phyloP scores from a whole-genome alignment of 2,797 vertebrate genomes.

The Danio choprae region DNA sequence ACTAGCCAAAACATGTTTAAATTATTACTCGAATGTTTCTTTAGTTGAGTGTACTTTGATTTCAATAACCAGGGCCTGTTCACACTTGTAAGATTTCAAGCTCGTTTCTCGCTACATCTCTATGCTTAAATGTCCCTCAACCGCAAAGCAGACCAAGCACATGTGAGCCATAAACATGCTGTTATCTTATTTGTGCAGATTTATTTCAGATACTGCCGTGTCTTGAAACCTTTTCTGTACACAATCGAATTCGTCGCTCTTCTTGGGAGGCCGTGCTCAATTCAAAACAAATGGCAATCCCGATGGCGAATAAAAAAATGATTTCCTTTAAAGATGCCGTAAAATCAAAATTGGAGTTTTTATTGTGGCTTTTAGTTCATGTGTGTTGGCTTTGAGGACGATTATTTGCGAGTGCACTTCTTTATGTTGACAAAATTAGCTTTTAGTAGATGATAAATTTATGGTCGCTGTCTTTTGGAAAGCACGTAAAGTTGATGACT shows the following conservation, averaged over 20 bases:
- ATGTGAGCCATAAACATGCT: neutral
- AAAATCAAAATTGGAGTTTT: conserved; percentile 4
- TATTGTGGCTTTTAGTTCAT: conserved; percentile 1
- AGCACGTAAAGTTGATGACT: neutral
- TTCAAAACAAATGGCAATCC: conserved; percentile 14
- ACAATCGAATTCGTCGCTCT: neutral
- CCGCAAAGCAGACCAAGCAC: neutral
- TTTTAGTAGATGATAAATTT: neutral
- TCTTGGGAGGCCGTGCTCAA: neutral
- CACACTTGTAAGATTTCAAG: neutral
- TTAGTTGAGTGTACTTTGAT: conserved; percentile 1
- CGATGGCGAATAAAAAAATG: neutral
- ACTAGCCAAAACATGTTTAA: neutral
- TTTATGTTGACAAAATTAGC: neutral
- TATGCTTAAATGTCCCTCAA: neutral
- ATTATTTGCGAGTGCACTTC: neutral
- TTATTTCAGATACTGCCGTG: neutral
- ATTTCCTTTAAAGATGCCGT: neutral
- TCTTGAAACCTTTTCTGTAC: conserved; percentile 15
- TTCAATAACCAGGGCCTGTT: neutral
- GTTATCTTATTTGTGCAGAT: conserved; percentile 21
- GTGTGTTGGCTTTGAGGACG: neutral
- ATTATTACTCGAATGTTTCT: neutral
- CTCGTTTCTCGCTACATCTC: neutral
- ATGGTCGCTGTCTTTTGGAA: neutral